phyloP scores from a whole-genome alignment of 2,113 vertebrate genomes.

The Campylomormyrus numenius region DNA sequence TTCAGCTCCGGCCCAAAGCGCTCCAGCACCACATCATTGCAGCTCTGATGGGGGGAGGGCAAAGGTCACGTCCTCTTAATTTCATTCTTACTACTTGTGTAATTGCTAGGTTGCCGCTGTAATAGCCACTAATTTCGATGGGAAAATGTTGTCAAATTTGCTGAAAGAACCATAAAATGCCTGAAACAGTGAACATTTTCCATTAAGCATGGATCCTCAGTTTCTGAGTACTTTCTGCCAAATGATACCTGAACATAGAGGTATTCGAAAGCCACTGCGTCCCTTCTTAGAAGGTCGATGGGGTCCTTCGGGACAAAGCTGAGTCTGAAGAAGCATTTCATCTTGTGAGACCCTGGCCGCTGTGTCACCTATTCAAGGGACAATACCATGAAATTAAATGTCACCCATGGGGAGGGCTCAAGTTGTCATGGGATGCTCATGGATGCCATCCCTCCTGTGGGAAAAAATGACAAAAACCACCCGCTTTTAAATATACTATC shows the following conservation, averaged over 20 bases:
- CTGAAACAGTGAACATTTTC: background rate
- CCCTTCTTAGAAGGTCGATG: slow-evolving; percentile 86
- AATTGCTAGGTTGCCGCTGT: background rate
- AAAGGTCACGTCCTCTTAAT: background rate
- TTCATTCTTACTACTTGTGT: background rate
- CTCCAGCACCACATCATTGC: slow-evolving; percentile 90
- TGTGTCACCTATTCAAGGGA: slow-evolving; percentile 76
- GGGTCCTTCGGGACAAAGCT: slow-evolving; percentile 95
- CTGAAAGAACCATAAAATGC: background rate
- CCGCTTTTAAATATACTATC: background rate
- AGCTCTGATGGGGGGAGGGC: slow-evolving; percentile 62
- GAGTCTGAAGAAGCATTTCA: slow-evolving; percentile 94
- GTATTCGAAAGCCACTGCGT: slow-evolving; percentile 93
- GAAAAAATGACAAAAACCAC: background rate
- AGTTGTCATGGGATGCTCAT: background rate
- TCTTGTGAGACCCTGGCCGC: slow-evolving; percentile 85
- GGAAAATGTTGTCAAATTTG: background rate
- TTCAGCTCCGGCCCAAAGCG: slow-evolving; percentile 89
- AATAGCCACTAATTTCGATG: background rate
- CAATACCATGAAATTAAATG: slow-evolving; percentile 10
- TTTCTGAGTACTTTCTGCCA: background rate
- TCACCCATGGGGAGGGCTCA: background rate
- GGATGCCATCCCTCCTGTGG: background rate
- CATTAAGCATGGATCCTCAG: background rate
- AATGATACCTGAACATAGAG: slow-evolving; percentile 84